These are phyloP conservation scores for Fragum sueziense DNA, from an alignment of 2,888 invertebrate genomes.

Conservation along the genomic window DNA sequence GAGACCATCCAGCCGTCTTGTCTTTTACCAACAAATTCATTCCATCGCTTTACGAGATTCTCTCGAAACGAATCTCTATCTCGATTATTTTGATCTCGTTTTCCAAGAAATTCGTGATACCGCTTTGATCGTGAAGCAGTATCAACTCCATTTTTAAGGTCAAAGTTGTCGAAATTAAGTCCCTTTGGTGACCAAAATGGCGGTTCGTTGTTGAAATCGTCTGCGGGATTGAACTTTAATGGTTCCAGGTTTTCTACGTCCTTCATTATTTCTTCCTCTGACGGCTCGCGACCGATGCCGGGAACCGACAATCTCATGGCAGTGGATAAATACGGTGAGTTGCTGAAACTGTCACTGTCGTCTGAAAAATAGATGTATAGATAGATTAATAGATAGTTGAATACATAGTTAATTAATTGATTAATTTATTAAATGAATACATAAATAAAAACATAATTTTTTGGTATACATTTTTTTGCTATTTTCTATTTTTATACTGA, in stretches of 20 bases:
- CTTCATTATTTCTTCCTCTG: slow-evolving; percentile 52
- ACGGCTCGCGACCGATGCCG: slow-evolving; percentile 24
- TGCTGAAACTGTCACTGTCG: slow-evolving; percentile 12
- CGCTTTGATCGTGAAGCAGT: slow-evolving; percentile 11
- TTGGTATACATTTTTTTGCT: too few species aligned
- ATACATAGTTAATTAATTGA: too few species aligned
- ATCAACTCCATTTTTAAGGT: neutral
- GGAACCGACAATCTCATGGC: slow-evolving; percentile 51
- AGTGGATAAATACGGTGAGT: slow-evolving; percentile 31
- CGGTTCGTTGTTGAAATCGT: neutral
- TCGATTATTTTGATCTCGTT: slow-evolving; percentile 1
- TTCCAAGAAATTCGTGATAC: slow-evolving; percentile 22
- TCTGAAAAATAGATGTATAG: slow-evolving; percentile 28
- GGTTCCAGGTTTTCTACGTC: slow-evolving; percentile 39
- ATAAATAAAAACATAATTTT: too few species aligned
- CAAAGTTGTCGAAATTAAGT: slow-evolving; percentile 1
- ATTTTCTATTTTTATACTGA: too few species aligned
- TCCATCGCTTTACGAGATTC: slow-evolving; percentile 30
- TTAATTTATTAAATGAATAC: too few species aligned
- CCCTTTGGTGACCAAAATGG: slow-evolving; percentile 2
- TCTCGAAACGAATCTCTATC: neutral
- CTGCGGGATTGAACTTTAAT: neutral
- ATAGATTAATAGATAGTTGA: neutral
- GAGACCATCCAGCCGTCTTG: neutral
- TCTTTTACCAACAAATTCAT: slow-evolving; percentile 50